Evolutionary conservation across 2,888 invertebrate genomes (phyloP), one percentile per base, ranked within the genome.

Genomic region (Tenodera sinensis): DNA sequence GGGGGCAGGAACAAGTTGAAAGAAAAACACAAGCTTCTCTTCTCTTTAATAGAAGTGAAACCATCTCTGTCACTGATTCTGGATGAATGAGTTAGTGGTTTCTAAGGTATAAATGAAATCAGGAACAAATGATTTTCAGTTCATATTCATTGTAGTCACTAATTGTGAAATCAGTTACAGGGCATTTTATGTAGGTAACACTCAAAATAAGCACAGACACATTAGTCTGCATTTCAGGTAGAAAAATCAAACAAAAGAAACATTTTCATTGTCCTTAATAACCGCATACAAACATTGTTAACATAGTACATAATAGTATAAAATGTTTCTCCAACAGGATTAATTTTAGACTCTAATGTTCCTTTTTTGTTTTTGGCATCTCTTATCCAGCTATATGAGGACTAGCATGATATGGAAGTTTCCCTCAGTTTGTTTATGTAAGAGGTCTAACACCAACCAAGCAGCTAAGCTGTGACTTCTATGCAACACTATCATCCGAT

Each of bases 361-460:
- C 82, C 42, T 34, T n/a, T 82, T 28, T 9, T n/a, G 30, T 83
- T 87, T 87, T 87, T 87, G 30, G 82, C 81, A 87, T 87, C 88
- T 88, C 85, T 71, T 82, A 83, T 88, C 88, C 42, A 89, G 86
- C 89, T 86, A 88, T 47, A 85, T 86, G 34, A 85, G 86, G 90
- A 90, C 90, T 90, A 90, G 90, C 89, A 90, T 90, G 90, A 90
- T 90, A 90, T 90, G 90, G 88, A 90, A 89, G 88, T 89, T 86
- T 85, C 83, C 86, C 83, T 90, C 89, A 88, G 87, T 82, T 89
- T 42, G 83, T 88, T 84, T 85, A 82, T 12, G 83, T 47, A 89
- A 83, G 83, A 82, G 71, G 83, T 71, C 87, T 83, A 87, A 87
- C 87, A 87, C 27, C 87, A 87, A 87, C 82, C 87, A 87, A 87